Evolutionary conservation across 2,797 vertebrate species (phyloP), one percentile per base, ranked within the genome.

Genomic region (Botia almorhae): DNA sequence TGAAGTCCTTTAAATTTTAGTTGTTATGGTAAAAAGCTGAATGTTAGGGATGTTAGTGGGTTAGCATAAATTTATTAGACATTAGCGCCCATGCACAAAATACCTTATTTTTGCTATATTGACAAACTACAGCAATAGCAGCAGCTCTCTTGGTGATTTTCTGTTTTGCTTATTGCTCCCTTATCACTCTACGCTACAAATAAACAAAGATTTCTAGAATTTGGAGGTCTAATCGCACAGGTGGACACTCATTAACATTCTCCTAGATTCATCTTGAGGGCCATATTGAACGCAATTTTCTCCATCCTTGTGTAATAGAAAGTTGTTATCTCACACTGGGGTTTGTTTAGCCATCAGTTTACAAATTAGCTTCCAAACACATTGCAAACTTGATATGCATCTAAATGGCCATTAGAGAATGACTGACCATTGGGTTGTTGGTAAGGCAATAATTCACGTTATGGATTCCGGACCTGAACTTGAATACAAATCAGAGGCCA

Each of bases 401-500:
- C 67, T 61, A 43, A 77, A 67, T 71, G 72, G 82, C 63, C 64
- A 36, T 76, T 75, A 83, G 33, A 79, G 60, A 82, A 74, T 65
- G 55, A 56, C 46, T 14, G 53, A 50, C 46, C 78, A 65, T 55
- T 26, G 33, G 21, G 67, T 79, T 83, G 58, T 78, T 58, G 36
- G 64, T 77, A 53, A 74, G 69, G 58, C 51, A 77, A 53, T 76
- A 79, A 55, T 67, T 81, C 56, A 80, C 73, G 60, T 3, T 39
- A 39, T 55, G 61, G 64, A 29, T 77, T 70, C 63, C 17, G 46
- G 50, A 64, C 61, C 75, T 63, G 19, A 83, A 76, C 69, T 48
- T 33, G 69, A 83, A 85, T 76, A 82, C 69, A 83, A 76, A 85
- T 84, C 63, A 83, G 56, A 48, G 76, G 60, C 26, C 50, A 48